Evolutionary conservation across 2,797 vertebrate genomes (phyloP).

Genomic region (Scyliorhinus canicula): DNA sequence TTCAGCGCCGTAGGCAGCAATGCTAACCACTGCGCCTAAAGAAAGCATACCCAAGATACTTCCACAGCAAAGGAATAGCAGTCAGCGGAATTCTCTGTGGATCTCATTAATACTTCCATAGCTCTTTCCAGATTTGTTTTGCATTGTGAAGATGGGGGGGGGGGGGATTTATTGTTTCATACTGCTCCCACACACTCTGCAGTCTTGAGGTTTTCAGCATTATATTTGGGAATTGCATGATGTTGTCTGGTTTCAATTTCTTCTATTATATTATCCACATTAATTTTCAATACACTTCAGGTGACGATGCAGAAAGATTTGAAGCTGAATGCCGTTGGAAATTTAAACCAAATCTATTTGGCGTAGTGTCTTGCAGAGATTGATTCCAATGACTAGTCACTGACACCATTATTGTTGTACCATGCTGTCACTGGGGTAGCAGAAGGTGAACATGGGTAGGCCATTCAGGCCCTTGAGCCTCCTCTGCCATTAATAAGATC

Average conservation of each 20-base stretch:
- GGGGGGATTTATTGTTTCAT: background rate
- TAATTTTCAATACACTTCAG: background rate
- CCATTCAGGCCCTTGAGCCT: no score
- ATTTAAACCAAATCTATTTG: background rate
- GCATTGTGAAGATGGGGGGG: background rate
- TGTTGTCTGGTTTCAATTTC: background rate
- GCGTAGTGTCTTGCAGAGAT: background rate
- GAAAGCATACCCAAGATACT: background rate
- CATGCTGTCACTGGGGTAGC: background rate
- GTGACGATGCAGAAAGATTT: background rate
- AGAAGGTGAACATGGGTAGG: background rate
- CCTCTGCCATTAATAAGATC: no score
- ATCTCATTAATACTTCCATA: background rate
- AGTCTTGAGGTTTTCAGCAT: background rate
- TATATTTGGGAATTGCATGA: background rate
- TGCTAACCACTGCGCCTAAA: no score
- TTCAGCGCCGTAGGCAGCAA: no score
- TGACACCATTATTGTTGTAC: background rate
- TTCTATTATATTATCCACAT: background rate
- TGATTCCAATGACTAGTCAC: background rate
- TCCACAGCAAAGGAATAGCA: background rate
- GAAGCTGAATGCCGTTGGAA: background rate
- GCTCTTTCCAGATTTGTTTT: background rate
- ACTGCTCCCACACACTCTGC: background rate
- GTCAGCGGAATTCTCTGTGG: background rate